Evolutionary conservation across 2,797 vertebrate species (phyloP), one percentile per base, ranked within the genome.

Genomic region (Muraenolepis orangiensis): DNA sequence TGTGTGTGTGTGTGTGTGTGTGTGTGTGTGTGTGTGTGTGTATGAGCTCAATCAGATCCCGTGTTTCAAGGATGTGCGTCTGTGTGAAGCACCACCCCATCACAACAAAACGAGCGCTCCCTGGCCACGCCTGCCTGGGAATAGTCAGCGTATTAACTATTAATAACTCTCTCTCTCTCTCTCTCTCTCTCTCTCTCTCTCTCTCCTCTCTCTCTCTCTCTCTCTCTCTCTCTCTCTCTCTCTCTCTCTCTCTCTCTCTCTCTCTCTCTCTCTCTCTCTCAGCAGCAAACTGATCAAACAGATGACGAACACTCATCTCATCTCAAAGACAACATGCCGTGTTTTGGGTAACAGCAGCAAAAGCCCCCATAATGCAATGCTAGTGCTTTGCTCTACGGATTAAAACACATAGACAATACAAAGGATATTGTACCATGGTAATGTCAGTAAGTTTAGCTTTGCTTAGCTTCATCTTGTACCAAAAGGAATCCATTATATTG

Each of bases 101-200:
- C 64, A 28, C 23, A 66, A 66, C 64, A 79, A 81, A 89, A 86
- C 77, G 79, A 84, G 80, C 32, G 79, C 31, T 71, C 84, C 80
- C 76, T 75, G 57, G 51, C 82, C n/a, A 86, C 3, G 84, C 84
- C 87, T 90, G 84, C 85, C 86, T 89, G 87, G 85, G 90, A 91
- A 90, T 89, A 87, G 88, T 90, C 84, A 88, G 89, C 81, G 90
- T 87, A 90, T 93, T 79, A 91, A 91, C 87, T 90, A 93, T 92
- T 91, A 89, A 93, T 90, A 90, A 81, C 76, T 73, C 79, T 81
- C 81, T 87, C 64, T 11, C 42, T 88, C 84, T n/a, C n/a, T n/a
- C n/a, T n/a, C n/a, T n/a, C n/a, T n/a, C n/a, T n/a, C n/a, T 74
- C 72, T 72, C 75, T 82, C 82, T 86, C 70, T 38, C 76, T 31